Evolutionary conservation across 2,797 vertebrate species (phyloP).

Genomic region (Spinibarbus caldwelli): DNA sequence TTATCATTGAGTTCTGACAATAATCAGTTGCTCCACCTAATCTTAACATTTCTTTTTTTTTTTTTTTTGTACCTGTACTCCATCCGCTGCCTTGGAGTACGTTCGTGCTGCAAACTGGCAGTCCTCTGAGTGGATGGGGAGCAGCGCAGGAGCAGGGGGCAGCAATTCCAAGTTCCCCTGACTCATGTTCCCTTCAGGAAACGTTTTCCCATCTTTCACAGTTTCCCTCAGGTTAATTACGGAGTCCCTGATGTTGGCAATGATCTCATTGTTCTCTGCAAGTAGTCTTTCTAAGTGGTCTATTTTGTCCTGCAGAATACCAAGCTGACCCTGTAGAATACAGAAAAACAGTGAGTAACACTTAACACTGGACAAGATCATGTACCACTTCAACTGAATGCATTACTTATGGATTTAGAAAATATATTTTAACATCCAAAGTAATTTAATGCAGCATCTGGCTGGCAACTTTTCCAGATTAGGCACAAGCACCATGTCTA

Average conservation of each 20-base stretch:
- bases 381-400: neutral
- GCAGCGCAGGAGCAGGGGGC: constrained; percentile 63
- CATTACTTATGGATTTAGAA: neutral
- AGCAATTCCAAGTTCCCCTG: constrained; percentile 68
- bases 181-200: constrained; percentile 75
- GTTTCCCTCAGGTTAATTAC: constrained; percentile 83
- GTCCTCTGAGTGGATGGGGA: constrained; percentile 74
- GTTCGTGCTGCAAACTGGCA: constrained; percentile 78
- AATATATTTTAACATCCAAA: neutral
- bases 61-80: constrained; percentile 80
- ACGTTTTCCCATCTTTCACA: constrained; percentile 77
- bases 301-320: constrained; percentile 89
- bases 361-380: neutral
- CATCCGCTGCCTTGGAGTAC: constrained; percentile 64
- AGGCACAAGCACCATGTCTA: neutral
- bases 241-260: constrained; percentile 87
- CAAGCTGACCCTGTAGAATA: constrained; percentile 83
- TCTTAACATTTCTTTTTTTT: too few relatives aligned
- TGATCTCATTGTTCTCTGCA: constrained; percentile 90
- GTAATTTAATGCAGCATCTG: neutral
- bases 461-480: neutral
- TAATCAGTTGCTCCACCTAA: too few relatives aligned
- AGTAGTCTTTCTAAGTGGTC: constrained; percentile 88
- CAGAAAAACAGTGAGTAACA: neutral
- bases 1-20: too few relatives aligned